These are phyloP conservation scores for Discoglossus pictus DNA, from an alignment of 2,797 vertebrate species.

Conservation along the genomic window DNA sequence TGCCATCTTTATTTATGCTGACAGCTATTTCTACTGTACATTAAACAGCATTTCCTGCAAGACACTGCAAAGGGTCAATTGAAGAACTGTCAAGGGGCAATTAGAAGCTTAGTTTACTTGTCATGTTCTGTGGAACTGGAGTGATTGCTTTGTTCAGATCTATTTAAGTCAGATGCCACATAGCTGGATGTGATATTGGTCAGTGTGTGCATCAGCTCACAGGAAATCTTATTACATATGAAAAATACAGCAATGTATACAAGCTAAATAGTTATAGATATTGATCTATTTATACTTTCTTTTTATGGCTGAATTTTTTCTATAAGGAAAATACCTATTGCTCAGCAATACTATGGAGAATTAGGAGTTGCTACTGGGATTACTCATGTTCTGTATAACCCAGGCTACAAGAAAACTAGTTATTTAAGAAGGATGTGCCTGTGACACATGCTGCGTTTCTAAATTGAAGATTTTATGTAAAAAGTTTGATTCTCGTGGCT, in stretches of 20 bases:
- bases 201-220: not conserved
- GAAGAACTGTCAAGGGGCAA: conserved; percentile 50
- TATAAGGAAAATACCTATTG: too few species aligned
- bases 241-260: not conserved
- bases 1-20: conserved; percentile 43
- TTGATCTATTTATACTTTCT: not conserved
- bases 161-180: conserved; percentile 30
- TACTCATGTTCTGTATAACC: too few species aligned
- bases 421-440: too few species aligned
- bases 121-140: conserved; percentile 37
- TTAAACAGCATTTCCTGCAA: conserved; percentile 47
- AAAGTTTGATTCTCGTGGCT: too few species aligned
- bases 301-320: not conserved
- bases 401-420: too few species aligned
- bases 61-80: conserved; percentile 49
- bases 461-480: too few species aligned
- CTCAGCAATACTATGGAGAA: not conserved
- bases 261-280: conserved; percentile 5
- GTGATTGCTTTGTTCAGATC: conserved; percentile 40
- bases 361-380: too few species aligned
- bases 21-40: conserved; percentile 45
- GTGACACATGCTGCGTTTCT: too few species aligned
- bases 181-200: conserved; percentile 22
- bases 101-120: conserved; percentile 49
- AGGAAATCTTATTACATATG: not conserved